These are phyloP conservation scores for Pan troglodytes DNA, from an alignment of 2,113 vertebrate genomes.

Conservation along the genomic window NHGRI_mPanTro3-v2.1_pri NC_086015.1:62392001-62392500, in stretches of 20 bases:
- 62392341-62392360: neutral
- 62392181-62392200: constrained; percentile 3
- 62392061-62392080: constrained; percentile 33
- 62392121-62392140: neutral
- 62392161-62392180: neutral
- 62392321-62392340: neutral
- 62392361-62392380: neutral
- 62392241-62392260: neutral
- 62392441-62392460: neutral
- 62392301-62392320: neutral
- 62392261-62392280: neutral
- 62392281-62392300: neutral
- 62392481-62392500: neutral
- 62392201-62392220: neutral
- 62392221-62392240: neutral
- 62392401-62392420: neutral
- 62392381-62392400: neutral
- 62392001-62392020: neutral
- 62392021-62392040: neutral
- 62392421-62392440: neutral
- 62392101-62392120: constrained; percentile 8
- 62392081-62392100: neutral
- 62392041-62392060: neutral
- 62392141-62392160: neutral
- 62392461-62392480: neutral